Conservation (phyloP, 2,888 invertebrate species). For the Thumatha senex region DNA sequence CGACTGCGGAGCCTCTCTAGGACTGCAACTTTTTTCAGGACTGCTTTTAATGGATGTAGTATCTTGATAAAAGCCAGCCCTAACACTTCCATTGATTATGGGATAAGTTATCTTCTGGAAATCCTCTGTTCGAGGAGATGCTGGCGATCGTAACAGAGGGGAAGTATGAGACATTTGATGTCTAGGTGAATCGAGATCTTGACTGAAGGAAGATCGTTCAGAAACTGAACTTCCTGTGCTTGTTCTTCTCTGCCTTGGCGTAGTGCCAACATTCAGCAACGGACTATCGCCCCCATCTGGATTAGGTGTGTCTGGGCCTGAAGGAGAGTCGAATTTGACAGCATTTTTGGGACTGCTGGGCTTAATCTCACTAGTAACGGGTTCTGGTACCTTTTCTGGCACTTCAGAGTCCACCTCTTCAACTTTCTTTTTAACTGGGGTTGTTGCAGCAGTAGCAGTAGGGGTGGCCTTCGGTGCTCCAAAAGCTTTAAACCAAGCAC, state of each 20-base stretch:
- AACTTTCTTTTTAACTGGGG: slow-evolving; percentile 81
- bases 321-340: slow-evolving; percentile 68
- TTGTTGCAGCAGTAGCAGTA: slow-evolving; percentile 67
- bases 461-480: slow-evolving; percentile 90
- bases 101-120: slow-evolving; percentile 88
- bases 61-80: slow-evolving; percentile 95
- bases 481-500: slow-evolving; percentile 96
- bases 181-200: slow-evolving; percentile 89
- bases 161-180: slow-evolving; percentile 90
- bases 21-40: slow-evolving; percentile 93
- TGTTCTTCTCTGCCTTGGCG: slow-evolving; percentile 86
- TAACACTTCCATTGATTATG: slow-evolving; percentile 90
- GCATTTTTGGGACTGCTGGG: slow-evolving; percentile 57
- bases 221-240: slow-evolving; percentile 92
- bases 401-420: slow-evolving; percentile 72
- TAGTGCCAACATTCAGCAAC: slow-evolving; percentile 55
- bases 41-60: slow-evolving; percentile 92
- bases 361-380: slow-evolving; percentile 51
- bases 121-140: slow-evolving; percentile 89
- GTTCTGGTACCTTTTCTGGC: slow-evolving; percentile 67
- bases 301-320: slow-evolving; percentile 64
- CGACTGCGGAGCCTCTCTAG: slow-evolving; percentile 86
- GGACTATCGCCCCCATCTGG: slow-evolving; percentile 75
- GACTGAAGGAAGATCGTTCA: slow-evolving; percentile 90
- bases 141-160: slow-evolving; percentile 89